A percentile compares a stretch with the other conserved stretches of the same genome.
These are phyloP conservation scores for Malacoraja senta DNA, from an alignment of 2,797 vertebrate genomes.

Conservation along the genomic window DNA sequence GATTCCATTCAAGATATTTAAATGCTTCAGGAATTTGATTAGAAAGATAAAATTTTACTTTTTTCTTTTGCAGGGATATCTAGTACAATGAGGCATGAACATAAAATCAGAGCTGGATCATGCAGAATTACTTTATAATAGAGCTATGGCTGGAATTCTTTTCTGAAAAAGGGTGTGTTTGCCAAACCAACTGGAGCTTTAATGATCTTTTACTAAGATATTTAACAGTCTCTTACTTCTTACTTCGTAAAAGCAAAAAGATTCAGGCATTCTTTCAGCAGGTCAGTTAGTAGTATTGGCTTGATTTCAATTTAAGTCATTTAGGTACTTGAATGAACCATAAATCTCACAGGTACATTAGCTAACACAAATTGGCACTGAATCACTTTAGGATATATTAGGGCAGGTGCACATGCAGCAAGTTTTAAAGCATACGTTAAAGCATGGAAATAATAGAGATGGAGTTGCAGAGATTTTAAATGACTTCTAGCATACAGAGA, in stretches of 20 bases:
- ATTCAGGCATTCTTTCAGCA: background rate
- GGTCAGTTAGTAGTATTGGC: background rate
- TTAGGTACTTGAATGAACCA: background rate
- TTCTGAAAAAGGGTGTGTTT: background rate
- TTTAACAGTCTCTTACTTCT: background rate
- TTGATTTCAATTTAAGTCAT: background rate
- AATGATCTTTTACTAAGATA: background rate
- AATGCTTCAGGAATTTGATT: background rate
- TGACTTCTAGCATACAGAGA: too few species aligned
- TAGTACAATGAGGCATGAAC: background rate
- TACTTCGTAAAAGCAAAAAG: background rate
- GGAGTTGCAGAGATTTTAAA: too few species aligned
- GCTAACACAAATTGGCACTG: too few species aligned
- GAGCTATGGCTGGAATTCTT: background rate
- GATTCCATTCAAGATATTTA: background rate
- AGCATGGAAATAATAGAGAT: too few species aligned
- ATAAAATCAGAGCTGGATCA: background rate
- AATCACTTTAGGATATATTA: too few species aligned
- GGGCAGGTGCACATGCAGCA: too few species aligned
- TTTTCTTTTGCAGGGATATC: background rate
- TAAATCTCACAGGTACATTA: too few species aligned
- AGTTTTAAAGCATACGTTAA: too few species aligned
- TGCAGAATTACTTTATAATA: background rate
- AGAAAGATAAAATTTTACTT: background rate
- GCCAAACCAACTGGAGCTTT: background rate